Percentiles rank a stretch among this genome's conserved stretches.
These are phyloP conservation scores for Dryoscopus gambensis DNA, from an alignment of 2,113 vertebrate genomes.

Conservation along the genomic window DNA sequence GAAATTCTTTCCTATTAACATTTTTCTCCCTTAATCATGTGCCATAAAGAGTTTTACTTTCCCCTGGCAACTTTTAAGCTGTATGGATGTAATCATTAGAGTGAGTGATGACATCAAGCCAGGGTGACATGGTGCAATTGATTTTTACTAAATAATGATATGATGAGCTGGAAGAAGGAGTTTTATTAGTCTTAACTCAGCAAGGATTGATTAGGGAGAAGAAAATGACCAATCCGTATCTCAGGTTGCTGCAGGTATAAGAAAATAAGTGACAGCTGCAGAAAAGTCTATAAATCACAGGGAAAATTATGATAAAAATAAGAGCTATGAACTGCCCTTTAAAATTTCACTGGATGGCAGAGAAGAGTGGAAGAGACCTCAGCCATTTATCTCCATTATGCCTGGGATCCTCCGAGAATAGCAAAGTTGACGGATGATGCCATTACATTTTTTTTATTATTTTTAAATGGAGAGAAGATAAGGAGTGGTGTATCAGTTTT, in stretches of 20 bases:
- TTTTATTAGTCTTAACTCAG: slow-evolving; percentile 66
- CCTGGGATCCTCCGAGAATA: slow-evolving; percentile 29
- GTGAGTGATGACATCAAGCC: slow-evolving; percentile 68
- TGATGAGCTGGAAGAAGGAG: slow-evolving; percentile 59
- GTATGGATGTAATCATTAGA: slow-evolving; percentile 57
- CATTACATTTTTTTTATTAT: slow-evolving; percentile 49
- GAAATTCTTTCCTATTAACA: slow-evolving; percentile 33
- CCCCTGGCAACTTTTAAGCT: slow-evolving; percentile 62
- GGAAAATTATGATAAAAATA: slow-evolving; percentile 38
- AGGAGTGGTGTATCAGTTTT: neutral
- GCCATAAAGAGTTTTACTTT: slow-evolving; percentile 61
- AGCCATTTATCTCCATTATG: slow-evolving; percentile 59
- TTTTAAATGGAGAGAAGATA: slow-evolving; percentile 29
- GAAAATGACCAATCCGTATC: slow-evolving; percentile 28
- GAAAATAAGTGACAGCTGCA: slow-evolving; percentile 47
- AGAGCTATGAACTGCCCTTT: slow-evolving; percentile 55
- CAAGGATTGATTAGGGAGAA: slow-evolving; percentile 46
- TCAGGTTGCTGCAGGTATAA: slow-evolving; percentile 7
- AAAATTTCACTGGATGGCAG: slow-evolving; percentile 36
- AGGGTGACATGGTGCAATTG: slow-evolving; percentile 58
- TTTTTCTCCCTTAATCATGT: slow-evolving; percentile 53
- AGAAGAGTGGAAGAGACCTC: slow-evolving; percentile 2
- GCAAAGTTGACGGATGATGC: slow-evolving; percentile 43
- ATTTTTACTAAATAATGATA: slow-evolving; percentile 69
- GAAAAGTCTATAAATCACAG: slow-evolving; percentile 55